phyloP scores from a whole-genome alignment of 2,113 vertebrate genomes.

The Pao palembangensis region DNA sequence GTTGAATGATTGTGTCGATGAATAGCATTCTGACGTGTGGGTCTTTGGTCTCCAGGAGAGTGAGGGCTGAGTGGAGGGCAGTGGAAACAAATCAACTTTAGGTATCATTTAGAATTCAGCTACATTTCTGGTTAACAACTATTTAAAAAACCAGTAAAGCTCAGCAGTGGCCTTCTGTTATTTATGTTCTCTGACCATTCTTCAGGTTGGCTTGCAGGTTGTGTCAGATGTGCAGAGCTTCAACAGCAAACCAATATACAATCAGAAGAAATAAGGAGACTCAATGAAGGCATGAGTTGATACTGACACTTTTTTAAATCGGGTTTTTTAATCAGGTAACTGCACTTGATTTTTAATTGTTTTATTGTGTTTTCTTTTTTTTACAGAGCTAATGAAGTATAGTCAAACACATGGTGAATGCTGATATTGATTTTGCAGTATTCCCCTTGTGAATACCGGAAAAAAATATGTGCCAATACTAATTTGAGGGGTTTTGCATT shows the following conservation, averaged over 20 bases:
- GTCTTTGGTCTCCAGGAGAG: no score
- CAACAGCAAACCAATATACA: constrained; percentile 35
- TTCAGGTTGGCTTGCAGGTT: constrained; percentile 39
- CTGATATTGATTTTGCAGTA: not conserved
- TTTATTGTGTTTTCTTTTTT: constrained; percentile 1
- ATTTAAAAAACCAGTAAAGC: not conserved
- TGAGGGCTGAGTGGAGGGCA: no score
- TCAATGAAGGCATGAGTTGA: constrained; percentile 49
- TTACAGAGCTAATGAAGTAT: constrained; percentile 47
- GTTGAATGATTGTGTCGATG: no score
- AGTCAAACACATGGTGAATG: constrained; percentile 8
- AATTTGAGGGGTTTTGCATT: no score
- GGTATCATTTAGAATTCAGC: no score
- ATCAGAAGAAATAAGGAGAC: constrained; percentile 32
- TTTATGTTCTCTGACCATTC: no score
- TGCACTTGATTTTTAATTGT: not conserved
- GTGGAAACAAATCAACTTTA: no score
- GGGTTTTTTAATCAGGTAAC: no score
- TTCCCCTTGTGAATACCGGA: no score
- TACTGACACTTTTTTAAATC: not conserved
- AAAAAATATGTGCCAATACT: no score
- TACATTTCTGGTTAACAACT: no score
- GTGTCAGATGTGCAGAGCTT: constrained; percentile 35
- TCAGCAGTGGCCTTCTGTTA: not conserved
- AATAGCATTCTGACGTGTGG: no score